phyloP scores from a whole-genome alignment of 2,888 invertebrate genomes.

The Alsophila aescularia region DNA sequence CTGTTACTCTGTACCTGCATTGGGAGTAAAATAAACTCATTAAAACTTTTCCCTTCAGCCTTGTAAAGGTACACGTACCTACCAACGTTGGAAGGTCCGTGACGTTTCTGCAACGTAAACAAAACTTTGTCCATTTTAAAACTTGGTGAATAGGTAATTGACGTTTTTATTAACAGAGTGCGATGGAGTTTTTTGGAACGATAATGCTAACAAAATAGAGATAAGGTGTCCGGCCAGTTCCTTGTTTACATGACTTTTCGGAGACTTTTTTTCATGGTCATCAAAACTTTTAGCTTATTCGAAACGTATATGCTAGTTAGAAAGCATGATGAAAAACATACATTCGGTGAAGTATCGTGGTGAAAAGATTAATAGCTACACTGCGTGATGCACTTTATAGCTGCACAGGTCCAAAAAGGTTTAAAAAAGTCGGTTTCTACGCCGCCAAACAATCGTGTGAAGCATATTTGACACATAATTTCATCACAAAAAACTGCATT shows the following conservation, averaged over 20 bases:
- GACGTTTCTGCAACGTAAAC: conserved; percentile 52
- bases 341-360: too few relatives aligned
- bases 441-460: too few relatives aligned
- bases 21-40: conserved; percentile 57
- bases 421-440: too few relatives aligned
- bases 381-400: too few relatives aligned
- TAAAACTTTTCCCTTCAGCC: conserved; percentile 51
- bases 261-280: too few relatives aligned
- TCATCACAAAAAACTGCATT: too few relatives aligned
- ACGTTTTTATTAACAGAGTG: conserved; percentile 42
- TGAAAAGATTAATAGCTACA: too few relatives aligned
- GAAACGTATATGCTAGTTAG: too few relatives aligned
- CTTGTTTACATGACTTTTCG: too few relatives aligned
- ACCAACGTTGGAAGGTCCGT: conserved; percentile 29
- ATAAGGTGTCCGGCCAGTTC: neutral
- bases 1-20: conserved; percentile 46
- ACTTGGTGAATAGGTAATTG: conserved; percentile 50
- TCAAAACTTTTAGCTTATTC: neutral
- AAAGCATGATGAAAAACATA: too few relatives aligned
- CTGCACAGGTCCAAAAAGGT: too few relatives aligned
- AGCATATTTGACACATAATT: too few relatives aligned
- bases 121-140: conserved; percentile 53
- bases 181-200: conserved; percentile 27
- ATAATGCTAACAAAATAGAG: conserved; percentile 26
- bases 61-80: conserved; percentile 40